Conservation (phyloP, 2,797 vertebrate species). For the Dendrocincla fuliginosa region DNA sequence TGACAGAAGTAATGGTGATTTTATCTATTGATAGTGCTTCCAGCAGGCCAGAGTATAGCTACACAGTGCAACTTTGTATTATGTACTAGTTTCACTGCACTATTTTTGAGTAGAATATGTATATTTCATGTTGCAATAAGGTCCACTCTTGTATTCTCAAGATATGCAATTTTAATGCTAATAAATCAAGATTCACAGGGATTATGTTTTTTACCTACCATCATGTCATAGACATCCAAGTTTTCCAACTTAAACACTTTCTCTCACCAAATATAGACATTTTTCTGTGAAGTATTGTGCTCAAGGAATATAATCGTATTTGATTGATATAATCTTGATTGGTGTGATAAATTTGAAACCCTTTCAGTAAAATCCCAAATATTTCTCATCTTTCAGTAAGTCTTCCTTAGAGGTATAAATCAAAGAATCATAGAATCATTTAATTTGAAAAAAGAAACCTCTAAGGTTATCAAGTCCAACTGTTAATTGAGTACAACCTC, state of each 20-base stretch:
- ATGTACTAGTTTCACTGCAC: neutral
- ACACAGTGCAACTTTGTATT: neutral
- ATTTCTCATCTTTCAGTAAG: neutral
- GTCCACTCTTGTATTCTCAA: neutral
- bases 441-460: neutral
- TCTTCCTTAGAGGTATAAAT: neutral
- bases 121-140: neutral
- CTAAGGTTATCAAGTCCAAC: neutral
- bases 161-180: neutral
- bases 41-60: neutral
- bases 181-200: neutral
- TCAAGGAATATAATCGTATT: neutral
- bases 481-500: neutral
- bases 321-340: neutral
- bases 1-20: neutral
- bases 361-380: neutral
- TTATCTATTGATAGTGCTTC: neutral
- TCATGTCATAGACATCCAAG: neutral
- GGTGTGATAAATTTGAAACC: neutral
- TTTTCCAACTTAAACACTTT: neutral
- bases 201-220: neutral
- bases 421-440: neutral
- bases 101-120: conserved; percentile 29
- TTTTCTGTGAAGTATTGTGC: neutral
- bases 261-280: neutral